Conservation (phyloP, 2,888 invertebrate species). For the Drosophila meridionalis region DNA sequence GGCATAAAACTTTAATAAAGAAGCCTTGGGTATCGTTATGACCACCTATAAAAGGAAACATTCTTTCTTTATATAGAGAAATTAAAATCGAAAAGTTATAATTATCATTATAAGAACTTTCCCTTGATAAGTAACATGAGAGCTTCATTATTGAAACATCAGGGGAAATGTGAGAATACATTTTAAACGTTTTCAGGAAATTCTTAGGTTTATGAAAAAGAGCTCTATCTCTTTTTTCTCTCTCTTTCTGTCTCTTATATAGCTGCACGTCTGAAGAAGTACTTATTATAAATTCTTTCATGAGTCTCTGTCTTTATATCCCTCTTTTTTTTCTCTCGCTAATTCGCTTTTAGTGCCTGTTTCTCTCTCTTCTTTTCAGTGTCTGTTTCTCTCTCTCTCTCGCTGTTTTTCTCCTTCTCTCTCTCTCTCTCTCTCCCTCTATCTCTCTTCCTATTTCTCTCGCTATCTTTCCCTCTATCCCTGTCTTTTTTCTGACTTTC, state of each 20-base stretch:
- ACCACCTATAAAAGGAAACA: not conserved
- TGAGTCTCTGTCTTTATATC: not conserved
- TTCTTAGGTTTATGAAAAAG: too few relatives aligned
- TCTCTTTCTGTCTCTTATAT: too few relatives aligned
- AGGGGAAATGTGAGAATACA: too few relatives aligned
- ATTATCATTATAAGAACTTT: not conserved
- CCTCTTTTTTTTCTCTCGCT: not conserved
- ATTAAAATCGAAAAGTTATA: not conserved
- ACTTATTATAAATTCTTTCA: too few relatives aligned
- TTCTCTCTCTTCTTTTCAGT: not conserved
- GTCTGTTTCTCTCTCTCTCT: not conserved
- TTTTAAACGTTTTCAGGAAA: too few relatives aligned
- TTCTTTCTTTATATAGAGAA: not conserved
- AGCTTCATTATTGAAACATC: too few relatives aligned
- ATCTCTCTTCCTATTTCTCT: not conserved
- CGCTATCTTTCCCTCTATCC: not conserved
- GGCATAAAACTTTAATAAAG: slow-evolving; percentile 10
- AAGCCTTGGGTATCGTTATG: slow-evolving; percentile 2
- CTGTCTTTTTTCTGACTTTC: not conserved
- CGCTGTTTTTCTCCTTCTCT: too few relatives aligned
- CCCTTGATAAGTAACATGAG: too few relatives aligned
- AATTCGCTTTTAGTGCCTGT: not conserved
- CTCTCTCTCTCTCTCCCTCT: not conserved
- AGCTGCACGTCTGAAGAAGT: too few relatives aligned
- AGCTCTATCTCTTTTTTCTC: too few relatives aligned